phyloP scores from a whole-genome alignment of 2,113 vertebrate species.

The Dasyprocta punctata region DNA sequence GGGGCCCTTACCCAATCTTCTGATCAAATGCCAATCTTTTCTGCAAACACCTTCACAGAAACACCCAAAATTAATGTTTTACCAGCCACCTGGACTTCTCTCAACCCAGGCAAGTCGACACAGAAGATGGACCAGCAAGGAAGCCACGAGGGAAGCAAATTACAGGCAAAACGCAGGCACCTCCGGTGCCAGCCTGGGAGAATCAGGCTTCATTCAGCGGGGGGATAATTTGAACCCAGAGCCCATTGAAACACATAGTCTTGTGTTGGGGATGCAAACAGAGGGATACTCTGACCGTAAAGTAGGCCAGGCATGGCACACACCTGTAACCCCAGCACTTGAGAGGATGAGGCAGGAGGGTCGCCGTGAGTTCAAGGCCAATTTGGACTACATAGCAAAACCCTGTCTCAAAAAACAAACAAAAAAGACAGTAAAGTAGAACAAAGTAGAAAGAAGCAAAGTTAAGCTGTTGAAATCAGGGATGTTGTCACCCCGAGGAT shows the following conservation, averaged over 20 bases:
- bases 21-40: conserved; percentile 22
- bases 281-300: neutral
- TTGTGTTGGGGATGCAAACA: neutral
- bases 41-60: conserved; percentile 2
- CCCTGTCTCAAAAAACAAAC: neutral
- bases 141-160: neutral
- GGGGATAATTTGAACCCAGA: conserved; percentile 15
- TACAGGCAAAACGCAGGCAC: neutral
- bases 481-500: neutral
- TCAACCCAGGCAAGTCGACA: neutral
- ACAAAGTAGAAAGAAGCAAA: neutral
- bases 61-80: neutral
- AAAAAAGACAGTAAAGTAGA: neutral
- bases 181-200: neutral
- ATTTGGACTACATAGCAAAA: neutral
- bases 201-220: neutral
- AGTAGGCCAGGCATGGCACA: neutral
- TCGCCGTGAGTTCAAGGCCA: neutral
- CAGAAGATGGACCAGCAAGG: neutral
- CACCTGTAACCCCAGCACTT: neutral
- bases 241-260: neutral
- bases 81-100: neutral
- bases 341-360: neutral
- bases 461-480: neutral
- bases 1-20: neutral